Conservation (phyloP, 2,113 vertebrate genomes). For the Machaerirhynchus nigripectus region DNA sequence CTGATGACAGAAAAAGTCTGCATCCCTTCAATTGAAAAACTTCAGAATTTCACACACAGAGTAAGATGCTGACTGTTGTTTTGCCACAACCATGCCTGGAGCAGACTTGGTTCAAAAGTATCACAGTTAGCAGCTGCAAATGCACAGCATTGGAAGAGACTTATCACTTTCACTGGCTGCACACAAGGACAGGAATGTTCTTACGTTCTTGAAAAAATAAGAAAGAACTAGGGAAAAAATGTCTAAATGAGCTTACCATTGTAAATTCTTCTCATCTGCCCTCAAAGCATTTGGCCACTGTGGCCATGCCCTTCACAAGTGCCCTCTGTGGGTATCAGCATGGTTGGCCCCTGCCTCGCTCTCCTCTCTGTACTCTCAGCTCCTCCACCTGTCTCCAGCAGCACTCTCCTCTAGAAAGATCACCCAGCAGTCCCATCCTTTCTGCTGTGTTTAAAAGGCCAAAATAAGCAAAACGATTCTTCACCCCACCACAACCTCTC, state of each 20-base stretch:
- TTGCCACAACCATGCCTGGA: neutral
- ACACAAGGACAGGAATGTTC: neutral
- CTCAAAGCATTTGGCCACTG: neutral
- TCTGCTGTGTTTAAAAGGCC: neutral
- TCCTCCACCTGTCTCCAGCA: neutral
- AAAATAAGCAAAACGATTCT: neutral
- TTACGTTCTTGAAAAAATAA: neutral
- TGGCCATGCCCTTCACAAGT: neutral
- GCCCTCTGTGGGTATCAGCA: neutral
- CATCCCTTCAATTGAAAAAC: neutral
- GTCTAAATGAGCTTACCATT: neutral
- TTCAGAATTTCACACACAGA: neutral
- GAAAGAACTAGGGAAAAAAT: neutral
- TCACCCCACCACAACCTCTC: rapidly evolving
- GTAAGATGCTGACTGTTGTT: neutral
- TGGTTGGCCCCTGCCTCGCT: neutral
- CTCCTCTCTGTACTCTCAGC: neutral
- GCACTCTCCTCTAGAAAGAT: neutral
- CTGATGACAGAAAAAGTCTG: neutral
- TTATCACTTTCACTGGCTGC: neutral
- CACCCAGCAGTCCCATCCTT: neutral
- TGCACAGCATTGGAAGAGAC: neutral
- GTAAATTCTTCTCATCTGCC: neutral
- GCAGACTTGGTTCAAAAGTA: neutral
- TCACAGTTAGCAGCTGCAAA: neutral